Conservation (phyloP, 1,140 invertebrate species). For the Atta texana region DNA sequence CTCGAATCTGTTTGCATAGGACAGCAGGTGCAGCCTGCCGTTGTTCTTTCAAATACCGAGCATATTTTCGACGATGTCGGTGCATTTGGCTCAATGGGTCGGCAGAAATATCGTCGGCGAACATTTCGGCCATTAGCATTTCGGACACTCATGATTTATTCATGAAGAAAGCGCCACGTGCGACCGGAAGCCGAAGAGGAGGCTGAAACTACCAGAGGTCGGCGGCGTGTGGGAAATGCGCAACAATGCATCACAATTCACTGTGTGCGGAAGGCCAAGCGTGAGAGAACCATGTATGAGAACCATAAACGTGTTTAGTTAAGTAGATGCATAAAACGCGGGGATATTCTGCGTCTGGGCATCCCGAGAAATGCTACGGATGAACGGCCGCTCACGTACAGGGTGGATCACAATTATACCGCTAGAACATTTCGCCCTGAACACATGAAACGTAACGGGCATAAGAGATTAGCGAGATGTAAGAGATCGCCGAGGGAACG, state of each 20-base stretch:
- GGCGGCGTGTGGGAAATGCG: conserved; percentile 39
- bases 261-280: conserved; percentile 43
- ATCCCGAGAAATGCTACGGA: conserved; percentile 60
- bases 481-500: conserved; percentile 28
- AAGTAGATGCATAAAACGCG: conserved; percentile 66
- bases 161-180: conserved; percentile 69
- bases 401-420: conserved; percentile 51
- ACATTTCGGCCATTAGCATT: conserved; percentile 75
- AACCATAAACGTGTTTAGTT: conserved; percentile 68
- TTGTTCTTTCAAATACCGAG: conserved; percentile 47
- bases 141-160: conserved; percentile 75
- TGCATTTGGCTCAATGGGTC: conserved; percentile 64
- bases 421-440: neutral
- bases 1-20: neutral
- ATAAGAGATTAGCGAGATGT: conserved; percentile 32
- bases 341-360: conserved; percentile 7
- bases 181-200: conserved; percentile 17
- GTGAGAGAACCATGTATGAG: conserved; percentile 57
- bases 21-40: conserved; percentile 8
- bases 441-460: conserved; percentile 40
- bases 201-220: neutral
- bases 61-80: conserved; percentile 68
- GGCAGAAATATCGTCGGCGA: conserved; percentile 62
- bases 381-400: conserved; percentile 54
- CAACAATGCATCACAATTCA: conserved; percentile 75